Base-by-base conservation (phyloP, 1,140 invertebrate genomes). In the Platyura marginata region DNA sequence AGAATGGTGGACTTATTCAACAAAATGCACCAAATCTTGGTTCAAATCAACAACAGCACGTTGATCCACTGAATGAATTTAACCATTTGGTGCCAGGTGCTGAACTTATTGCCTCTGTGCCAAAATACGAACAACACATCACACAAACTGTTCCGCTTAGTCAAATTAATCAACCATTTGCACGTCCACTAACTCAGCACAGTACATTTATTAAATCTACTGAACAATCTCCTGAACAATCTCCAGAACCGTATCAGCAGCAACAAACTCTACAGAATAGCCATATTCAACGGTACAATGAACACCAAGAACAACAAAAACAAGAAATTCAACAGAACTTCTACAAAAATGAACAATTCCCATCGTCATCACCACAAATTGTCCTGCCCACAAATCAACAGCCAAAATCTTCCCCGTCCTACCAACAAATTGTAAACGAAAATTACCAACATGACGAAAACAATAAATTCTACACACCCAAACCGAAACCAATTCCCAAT, bases 51-150 rank as follows among this genome's bases (percentile, higher is more conserved):
- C n/a, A 49, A 21, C 47, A 50, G 41, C 49, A 48, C 32, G 41
- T 42, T 18, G 41, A 35, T 47, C 56, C 58, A 43, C 61, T 63
- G 49, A 57, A 61, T 50, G 49, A 66, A 46, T 52, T 59, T 9
- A 63, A 66, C 48, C 62, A 70, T 50, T 57, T 70, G 13, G 71
- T 68, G 34, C 65, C 70, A 2, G 69, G 64, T 3, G 75, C 77
- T 13, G 77, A 82, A 60, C 62, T 82, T 33, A 69, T 79, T n/a
- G 71, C 75, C 45, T 71, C 79, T 21, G 70, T 83, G 42, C 73
- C 80, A 6, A 80, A 79, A 61, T 73, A 74, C 44, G 80, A 83
- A 59, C 78, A 82, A 48, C 79, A 83, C 52, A 75, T 76, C 34
- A 69, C 71, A 4, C 65, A 73, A 18, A 65, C 63, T 25, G 59